Base-by-base conservation (phyloP, 2,797 vertebrate genomes). In the Platalea minor region DNA sequence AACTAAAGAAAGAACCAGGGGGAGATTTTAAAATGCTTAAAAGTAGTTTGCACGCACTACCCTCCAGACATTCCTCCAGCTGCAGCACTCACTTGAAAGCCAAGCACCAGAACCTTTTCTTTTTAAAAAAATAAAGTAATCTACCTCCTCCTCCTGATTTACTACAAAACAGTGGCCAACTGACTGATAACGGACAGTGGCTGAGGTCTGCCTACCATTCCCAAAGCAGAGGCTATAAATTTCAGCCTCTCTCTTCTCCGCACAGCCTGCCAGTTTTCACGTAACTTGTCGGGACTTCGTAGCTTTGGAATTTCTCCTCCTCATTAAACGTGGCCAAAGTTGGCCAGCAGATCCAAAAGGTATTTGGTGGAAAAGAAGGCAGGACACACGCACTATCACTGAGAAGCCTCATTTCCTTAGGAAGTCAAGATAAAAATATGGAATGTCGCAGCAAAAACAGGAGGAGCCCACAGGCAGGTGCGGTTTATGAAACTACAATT, bases 331-430 rank as follows among this genome's bases (percentile, higher is more conserved):
- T 70, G 68, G 82, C 45, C 12, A 0, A 89, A 92, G 57, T 6
- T 6, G 4, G 68, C 53, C 69, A 72, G 85, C 26, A 68, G 53
- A 89, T 68, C 41, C 68, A 72, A 72, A 80, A 39, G 35, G 20
- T 37, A 74, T 70, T 61, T 85, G 41, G 73, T 93, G 65, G 48
- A 91, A 83, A 88, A 88, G 78, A 68, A 68, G 33, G 61, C 87
- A 89, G 73, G 87, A 91, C 50, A 50, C 4, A 19, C 1, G 13
- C 20, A 37, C 37, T 65, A 93, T 60, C 8, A 5, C 68, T 10
- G 5, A 93, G 64, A 93, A 93, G 64, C 75, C 76, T 92, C 64
- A 78, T 92, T 95, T 96, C 96, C 94, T 95, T 93, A 91, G 87
- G 89, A 97, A 96, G 91, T 64, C 35, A 43, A 93, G 94, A 96